Conservation (phyloP, 2,797 vertebrate species). For the Chelon labrosus region DNA sequence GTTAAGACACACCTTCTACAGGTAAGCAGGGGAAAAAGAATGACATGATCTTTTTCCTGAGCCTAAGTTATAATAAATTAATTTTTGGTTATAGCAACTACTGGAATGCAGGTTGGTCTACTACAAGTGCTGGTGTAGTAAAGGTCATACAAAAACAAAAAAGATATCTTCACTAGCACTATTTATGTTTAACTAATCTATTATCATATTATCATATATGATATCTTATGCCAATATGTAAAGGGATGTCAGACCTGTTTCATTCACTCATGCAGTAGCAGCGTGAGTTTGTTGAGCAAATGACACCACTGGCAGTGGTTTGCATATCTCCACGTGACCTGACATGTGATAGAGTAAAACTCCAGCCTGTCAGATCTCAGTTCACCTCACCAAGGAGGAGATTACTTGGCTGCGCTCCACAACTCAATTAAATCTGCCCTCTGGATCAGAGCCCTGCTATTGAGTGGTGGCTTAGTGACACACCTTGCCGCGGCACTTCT, state of each 20-base stretch:
- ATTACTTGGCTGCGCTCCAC: constrained; percentile 5
- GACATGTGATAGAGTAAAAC: constrained; percentile 33
- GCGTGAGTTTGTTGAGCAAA: background rate
- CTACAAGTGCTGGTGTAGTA: too few relatives aligned
- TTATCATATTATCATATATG: background rate
- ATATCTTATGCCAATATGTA: too few relatives aligned
- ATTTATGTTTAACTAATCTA: too few relatives aligned
- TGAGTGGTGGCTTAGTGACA: background rate
- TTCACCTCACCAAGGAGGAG: constrained; percentile 17
- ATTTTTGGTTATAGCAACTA: too few relatives aligned
- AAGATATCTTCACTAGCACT: too few relatives aligned
- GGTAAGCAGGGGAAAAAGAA: too few relatives aligned
- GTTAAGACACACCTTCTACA: too few relatives aligned
- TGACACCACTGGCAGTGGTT: background rate
- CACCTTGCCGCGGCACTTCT: background rate
- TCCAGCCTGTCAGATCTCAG: background rate
- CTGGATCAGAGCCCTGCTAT: constrained; percentile 8
- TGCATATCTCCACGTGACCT: constrained; percentile 8
- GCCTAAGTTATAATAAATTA: too few relatives aligned
- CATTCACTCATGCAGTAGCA: background rate
- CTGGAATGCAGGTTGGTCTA: too few relatives aligned
- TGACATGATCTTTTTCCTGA: too few relatives aligned
- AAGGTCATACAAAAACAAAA: too few relatives aligned
- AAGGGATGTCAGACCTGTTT: background rate
- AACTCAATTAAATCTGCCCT: background rate